These are phyloP conservation scores for Eulacestoma nigropectus DNA, from an alignment of 2,113 vertebrate species.

Conservation along the genomic window DNA sequence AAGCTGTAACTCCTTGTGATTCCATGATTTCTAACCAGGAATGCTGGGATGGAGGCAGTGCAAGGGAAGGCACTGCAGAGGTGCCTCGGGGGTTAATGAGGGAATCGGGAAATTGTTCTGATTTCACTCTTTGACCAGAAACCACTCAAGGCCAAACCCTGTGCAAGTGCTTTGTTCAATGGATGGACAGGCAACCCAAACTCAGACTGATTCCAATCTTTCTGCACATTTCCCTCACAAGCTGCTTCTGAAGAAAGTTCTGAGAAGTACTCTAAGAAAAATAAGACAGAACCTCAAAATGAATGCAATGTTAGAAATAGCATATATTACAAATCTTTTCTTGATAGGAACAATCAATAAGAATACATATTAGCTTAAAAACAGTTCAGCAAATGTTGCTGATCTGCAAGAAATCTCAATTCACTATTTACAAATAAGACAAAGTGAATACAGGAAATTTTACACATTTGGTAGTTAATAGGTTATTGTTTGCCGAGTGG, in stretches of 20 bases:
- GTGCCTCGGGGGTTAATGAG: neutral
- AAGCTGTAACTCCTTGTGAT: neutral
- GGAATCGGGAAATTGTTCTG: slow-evolving; percentile 17
- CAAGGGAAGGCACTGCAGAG: neutral
- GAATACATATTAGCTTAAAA: slow-evolving; percentile 83
- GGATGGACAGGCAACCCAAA: slow-evolving; percentile 58
- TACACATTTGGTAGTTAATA: slow-evolving; percentile 82
- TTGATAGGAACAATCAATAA: slow-evolving; percentile 80
- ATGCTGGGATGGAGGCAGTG: neutral
- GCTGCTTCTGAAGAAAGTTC: slow-evolving; percentile 77
- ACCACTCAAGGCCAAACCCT: slow-evolving; percentile 50
- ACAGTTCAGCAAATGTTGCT: slow-evolving; percentile 82
- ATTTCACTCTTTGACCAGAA: slow-evolving; percentile 25
- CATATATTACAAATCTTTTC: slow-evolving; percentile 81
- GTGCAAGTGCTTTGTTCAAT: slow-evolving; percentile 62
- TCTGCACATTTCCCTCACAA: slow-evolving; percentile 68
- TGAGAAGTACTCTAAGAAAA: slow-evolving; percentile 75
- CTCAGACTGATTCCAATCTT: slow-evolving; percentile 59
- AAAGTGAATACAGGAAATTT: slow-evolving; percentile 82
- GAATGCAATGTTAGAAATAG: slow-evolving; percentile 80
- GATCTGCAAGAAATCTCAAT: slow-evolving; percentile 75
- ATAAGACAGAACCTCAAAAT: slow-evolving; percentile 78
- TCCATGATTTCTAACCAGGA: neutral
- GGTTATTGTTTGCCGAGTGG: slow-evolving; percentile 74
- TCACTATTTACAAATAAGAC: slow-evolving; percentile 84